A percentile compares a stretch with the other conserved stretches of the same genome.
These are phyloP conservation scores for Machimus atricapillus DNA, from an alignment of 2,888 invertebrate genomes.

Conservation along the genomic window DNA sequence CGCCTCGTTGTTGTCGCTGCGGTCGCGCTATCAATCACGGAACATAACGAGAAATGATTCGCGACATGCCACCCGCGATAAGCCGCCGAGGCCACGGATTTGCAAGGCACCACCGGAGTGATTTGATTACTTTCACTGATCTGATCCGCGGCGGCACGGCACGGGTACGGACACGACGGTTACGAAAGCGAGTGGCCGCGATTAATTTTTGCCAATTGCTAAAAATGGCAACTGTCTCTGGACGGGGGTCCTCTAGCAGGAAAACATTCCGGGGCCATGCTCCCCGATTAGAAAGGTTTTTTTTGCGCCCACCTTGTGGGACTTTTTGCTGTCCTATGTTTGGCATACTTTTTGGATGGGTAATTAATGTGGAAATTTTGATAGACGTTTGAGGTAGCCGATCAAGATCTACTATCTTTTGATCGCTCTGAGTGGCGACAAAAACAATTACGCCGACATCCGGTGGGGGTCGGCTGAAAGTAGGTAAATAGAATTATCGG, in stretches of 20 bases:
- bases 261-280: not conserved
- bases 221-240: not conserved
- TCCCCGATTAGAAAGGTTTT: not conserved
- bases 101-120: not conserved
- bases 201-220: not conserved
- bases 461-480: not conserved
- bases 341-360: not conserved
- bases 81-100: not conserved
- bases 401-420: not conserved
- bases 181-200: not conserved
- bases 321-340: not conserved
- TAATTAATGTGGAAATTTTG: not conserved
- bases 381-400: not conserved
- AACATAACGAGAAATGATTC: not conserved
- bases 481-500: not conserved
- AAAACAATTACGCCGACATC: not conserved
- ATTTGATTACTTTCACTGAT: not conserved
- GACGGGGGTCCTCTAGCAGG: not conserved
- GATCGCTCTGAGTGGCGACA: not conserved
- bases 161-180: too few relatives aligned
- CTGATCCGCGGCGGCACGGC: not conserved
- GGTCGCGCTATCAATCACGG: not conserved
- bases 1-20: not conserved
- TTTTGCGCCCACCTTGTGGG: not conserved
- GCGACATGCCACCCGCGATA: not conserved